These are phyloP conservation scores for Argyresthia goedartella DNA, from an alignment of 2,888 invertebrate species.

Conservation along the genomic window DNA sequence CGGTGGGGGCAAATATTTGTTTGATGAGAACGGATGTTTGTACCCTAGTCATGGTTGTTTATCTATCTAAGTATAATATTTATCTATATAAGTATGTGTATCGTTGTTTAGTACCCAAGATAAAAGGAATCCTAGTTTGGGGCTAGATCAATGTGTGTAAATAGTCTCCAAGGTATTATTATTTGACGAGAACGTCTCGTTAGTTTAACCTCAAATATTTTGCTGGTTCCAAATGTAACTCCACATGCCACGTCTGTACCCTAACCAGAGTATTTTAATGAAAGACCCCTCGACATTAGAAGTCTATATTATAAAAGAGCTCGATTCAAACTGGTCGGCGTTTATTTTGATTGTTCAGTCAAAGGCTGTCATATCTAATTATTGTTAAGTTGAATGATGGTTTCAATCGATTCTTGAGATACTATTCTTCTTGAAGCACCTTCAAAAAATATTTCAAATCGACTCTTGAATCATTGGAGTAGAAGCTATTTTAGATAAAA, in stretches of 20 bases:
- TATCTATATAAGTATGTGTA: too few species aligned
- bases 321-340: background rate
- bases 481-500: background rate
- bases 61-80: too few species aligned
- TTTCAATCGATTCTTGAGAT: constrained; percentile 3
- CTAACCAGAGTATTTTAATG: background rate
- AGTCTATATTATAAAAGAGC: background rate
- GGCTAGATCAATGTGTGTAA: too few species aligned
- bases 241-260: background rate
- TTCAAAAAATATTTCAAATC: background rate
- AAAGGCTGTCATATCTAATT: constrained; percentile 12
- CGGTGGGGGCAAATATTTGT: too few species aligned
- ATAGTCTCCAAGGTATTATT: too few species aligned
- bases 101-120: too few species aligned
- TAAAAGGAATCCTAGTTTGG: too few species aligned
- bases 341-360: constrained; percentile 9
- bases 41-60: too few species aligned
- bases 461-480: background rate
- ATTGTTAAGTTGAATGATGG: constrained; percentile 10
- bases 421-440: background rate
- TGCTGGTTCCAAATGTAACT: too few species aligned
- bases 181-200: too few species aligned
- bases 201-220: too few species aligned
- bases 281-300: background rate
- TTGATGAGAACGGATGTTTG: too few species aligned